Percentiles rank a stretch among this genome's conserved stretches.
These are phyloP conservation scores for Gadopsis marmoratus DNA, from an alignment of 2,797 vertebrate species.

Conservation along the genomic window DNA sequence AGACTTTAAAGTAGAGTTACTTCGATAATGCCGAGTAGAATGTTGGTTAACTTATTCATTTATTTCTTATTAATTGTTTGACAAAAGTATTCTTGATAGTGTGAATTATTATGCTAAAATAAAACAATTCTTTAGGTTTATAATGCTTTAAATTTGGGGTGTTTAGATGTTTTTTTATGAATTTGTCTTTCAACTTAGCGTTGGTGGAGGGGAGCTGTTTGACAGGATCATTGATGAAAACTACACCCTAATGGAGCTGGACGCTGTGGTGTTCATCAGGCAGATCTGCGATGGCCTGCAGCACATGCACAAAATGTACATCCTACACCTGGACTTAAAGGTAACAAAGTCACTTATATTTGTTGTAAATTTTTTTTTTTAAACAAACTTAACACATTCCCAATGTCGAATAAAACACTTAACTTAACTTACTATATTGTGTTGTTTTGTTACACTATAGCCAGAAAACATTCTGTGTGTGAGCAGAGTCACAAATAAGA, in stretches of 20 bases:
- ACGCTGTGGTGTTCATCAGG: slow-evolving; percentile 91
- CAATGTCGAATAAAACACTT: not conserved
- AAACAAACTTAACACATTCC: not conserved
- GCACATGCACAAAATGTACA: slow-evolving; percentile 98
- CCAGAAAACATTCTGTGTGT: slow-evolving; percentile 99
- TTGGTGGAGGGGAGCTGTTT: slow-evolving; percentile 96
- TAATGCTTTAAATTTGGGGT: not conserved
- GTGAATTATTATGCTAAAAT: not conserved
- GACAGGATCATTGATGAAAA: slow-evolving; percentile 93
- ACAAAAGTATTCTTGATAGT: not conserved
- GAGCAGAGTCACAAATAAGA: slow-evolving; percentile 92
- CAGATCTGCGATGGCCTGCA: slow-evolving; percentile 97
- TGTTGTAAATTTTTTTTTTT: not conserved
- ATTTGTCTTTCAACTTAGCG: slow-evolving; percentile 80
- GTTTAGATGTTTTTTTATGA: slow-evolving; percentile 1
- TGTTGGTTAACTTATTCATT: not conserved
- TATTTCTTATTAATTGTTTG: not conserved
- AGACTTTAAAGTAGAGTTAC: not conserved
- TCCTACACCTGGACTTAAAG: slow-evolving; percentile 97
- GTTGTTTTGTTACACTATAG: slow-evolving; percentile 79
- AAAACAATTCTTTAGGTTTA: not conserved
- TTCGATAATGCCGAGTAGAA: not conserved
- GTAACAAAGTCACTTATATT: slow-evolving; percentile 72
- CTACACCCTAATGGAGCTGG: slow-evolving; percentile 90
- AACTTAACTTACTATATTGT: not conserved